Base-by-base conservation (phyloP, 2,888 invertebrate species). In the Ametastegia equiseti region DNA sequence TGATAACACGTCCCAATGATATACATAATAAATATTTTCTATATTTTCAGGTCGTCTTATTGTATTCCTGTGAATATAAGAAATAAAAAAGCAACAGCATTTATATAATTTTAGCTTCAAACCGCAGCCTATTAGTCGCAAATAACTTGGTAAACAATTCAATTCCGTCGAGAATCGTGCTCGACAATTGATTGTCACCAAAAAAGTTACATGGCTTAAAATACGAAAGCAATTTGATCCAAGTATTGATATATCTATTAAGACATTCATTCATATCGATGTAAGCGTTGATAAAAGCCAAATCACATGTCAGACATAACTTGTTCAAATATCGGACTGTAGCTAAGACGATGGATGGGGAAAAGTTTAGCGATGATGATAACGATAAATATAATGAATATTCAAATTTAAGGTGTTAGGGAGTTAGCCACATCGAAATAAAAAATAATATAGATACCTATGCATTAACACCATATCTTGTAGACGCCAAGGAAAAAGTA, bases 251-350 rank as follows among this genome's bases (percentile, higher is more conserved):
- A 71, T 47, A 45, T 13, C 23, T 36, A 67, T 7, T 36, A 15
- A 23, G 30, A 71, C 45, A 19, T 67, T 67, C 11, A 67, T 67
- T 71, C 27, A 71, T 45, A 47, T 30, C 47, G 27, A 71, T 71
- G 27, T n/a, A 30, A 19, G 54, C 54, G 11, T 75, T 54, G 65
- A 39, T 1, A 54, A 36, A 36, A 33, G 50, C 75, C 75, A 11
- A 50, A 75, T n/a, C 54, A 75, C 73, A 54, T 75, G 73, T 75
- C 73, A 75, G 19, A 36, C 73, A 54, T 50, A 75, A 36, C 27
- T 73, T 73, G 9, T 73, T 73, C 7, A 73, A 73, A 73, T 73
- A 47, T 73, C 30, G 71, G 30, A 69, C 73, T 33, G 33, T 47
- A 33, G 30, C n/a, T 47, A n/a, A n/a, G n/a, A 73, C 27, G 50